Evolutionary conservation across 92 coral and sea anemone genomes (phyloP), one percentile per base, ranked within the genome.

Genomic region (Bergia puertoricense): DNA sequence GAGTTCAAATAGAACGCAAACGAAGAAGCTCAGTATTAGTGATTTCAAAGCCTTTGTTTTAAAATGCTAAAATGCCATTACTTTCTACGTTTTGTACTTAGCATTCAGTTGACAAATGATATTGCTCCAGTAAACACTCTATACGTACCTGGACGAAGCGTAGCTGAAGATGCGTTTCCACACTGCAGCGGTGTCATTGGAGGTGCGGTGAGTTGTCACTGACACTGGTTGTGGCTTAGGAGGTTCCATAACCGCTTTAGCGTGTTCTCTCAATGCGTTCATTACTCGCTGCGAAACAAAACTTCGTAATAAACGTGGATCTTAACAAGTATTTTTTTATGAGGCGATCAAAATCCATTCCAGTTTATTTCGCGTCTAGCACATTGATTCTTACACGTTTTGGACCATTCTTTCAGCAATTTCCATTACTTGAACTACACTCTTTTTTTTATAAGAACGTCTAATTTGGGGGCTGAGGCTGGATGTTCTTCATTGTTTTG

Each of bases 121-220:
- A 38, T 73, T 36, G 1, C 20, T 36, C 6, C 15, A 73, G 4
- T 22, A 43, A 18, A 42, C 57, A 50, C 66, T 85, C 36, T n/a
- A 79, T 11, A 75, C 82, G 56, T 77, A 96, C 98, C 98, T 96
- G 37, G 95, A 86, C 30, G 96, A 91, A 30, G 98, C 92, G 39
- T 95, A 96, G 74, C 94, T 91, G 85, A 97, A 97, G 11, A 97
- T 97, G 76, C 95, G 96, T 89, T 95, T 95, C 99, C 99, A 97
- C 15, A 97, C 98, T 2, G 96, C 96, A 54, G 94, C 96, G 6
- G 99, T 95, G 91, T 97, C 98, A 85, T 94, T 92, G 74, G 90
- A 92, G 18, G 98, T 95, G 44, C 95, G 94, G 91, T 94, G 96
- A n/a, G 99, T 97, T 20, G 98, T 94, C 13, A 97, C 99, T 1